These are phyloP conservation scores for Stegostoma tigrinum DNA, from an alignment of 2,113 vertebrate genomes.

Conservation along the genomic window DNA sequence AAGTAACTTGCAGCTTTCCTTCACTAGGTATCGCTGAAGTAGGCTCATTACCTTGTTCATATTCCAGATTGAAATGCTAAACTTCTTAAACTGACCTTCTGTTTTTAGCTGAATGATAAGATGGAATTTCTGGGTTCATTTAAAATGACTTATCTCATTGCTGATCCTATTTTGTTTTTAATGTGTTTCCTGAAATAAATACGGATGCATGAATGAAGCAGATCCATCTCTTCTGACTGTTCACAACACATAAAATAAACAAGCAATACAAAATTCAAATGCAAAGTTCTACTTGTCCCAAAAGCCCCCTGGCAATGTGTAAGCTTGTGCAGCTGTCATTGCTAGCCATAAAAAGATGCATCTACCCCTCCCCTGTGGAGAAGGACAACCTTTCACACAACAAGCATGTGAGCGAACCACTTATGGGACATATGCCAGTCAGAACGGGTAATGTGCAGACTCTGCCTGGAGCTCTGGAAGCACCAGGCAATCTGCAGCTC, in stretches of 20 bases:
- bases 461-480: constrained; percentile 25
- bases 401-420: constrained; percentile 12
- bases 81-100: background rate
- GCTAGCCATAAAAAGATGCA: background rate
- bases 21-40: background rate
- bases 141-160: background rate
- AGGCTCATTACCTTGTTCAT: background rate
- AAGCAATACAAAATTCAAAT: constrained; percentile 2
- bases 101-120: background rate
- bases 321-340: background rate
- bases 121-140: background rate
- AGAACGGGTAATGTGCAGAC: constrained; percentile 31
- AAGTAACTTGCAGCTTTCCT: background rate
- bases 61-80: background rate
- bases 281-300: background rate
- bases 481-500: constrained; percentile 27
- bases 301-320: background rate
- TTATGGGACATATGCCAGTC: constrained; percentile 26
- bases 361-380: background rate
- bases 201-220: background rate
- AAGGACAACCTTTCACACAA: constrained; percentile 28
- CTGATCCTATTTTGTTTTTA: background rate
- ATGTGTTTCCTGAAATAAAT: background rate
- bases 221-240: background rate
- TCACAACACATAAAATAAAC: background rate